Evolutionary conservation across 1,140 invertebrate genomes (phyloP), one percentile per base, ranked within the genome.

Genomic region (Laupala kohalensis): DNA sequence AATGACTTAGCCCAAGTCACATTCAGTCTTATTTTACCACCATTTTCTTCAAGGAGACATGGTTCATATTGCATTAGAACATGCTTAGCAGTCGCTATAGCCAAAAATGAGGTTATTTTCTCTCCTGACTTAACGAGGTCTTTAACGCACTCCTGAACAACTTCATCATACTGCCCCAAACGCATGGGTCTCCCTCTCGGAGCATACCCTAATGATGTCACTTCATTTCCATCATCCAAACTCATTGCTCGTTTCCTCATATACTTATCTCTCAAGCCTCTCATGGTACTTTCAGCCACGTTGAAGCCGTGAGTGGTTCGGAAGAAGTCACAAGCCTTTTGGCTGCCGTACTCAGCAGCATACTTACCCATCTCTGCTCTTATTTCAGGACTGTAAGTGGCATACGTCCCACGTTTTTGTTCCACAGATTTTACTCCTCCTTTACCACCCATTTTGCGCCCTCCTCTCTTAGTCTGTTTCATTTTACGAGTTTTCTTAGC

Each of bases 1-100:
- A 81, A 80, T 25, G 79, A 80, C 73, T 81, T 81, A 13, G 80
- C 80, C 80, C 80, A 81, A 9, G 79, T 78, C 9, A 76, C 75
- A 71, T 80, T 81, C 0, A 81, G 74, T 70, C 79, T 79, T 25
- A 81, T 74, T 24, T 75, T 76, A 9, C 80, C 80, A 19, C 80
- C 80, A 75, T 79, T 77, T 67, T 81, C 80, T 71, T 79, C 76
- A 23, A 81, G 74, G 13, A 80, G 71, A 27, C 71, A 71, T 5
- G 80, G 80, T 63, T 81, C 79, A 72, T 79, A 76, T 73, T 81
- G 78, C 73, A 77, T 78, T 6, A 81, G 74, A 28, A 81, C 78
- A 72, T 80, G 76, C 70, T 79, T 79, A 19, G 80, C 80, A 28
- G 80, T 80, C 23, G 80, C 77, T 69, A 81, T 80, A 19, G 76